phyloP scores from a whole-genome alignment of 1,140 invertebrate species.

The Ylistrum balloti region DNA sequence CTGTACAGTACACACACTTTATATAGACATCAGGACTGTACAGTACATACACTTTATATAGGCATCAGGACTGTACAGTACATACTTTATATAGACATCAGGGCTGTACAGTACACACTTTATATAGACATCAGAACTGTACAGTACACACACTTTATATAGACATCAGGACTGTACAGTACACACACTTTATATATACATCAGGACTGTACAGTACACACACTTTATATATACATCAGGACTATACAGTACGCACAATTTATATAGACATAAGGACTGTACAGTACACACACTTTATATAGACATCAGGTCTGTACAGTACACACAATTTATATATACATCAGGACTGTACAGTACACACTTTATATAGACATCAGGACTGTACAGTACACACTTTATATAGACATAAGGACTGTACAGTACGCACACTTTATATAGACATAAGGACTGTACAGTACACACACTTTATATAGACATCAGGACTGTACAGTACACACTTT shows the following conservation, averaged over 20 bases:
- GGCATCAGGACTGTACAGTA: neutral
- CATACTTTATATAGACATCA: neutral
- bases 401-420: neutral
- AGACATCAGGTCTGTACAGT: neutral
- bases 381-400: neutral
- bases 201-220: neutral
- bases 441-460: neutral
- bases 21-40: neutral
- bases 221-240: neutral
- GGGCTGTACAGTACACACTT: neutral
- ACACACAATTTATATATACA: neutral
- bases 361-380: neutral
- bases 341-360: neutral
- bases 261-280: neutral
- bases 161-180: neutral
- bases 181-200: neutral
- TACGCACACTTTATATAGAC: neutral
- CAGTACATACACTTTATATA: neutral
- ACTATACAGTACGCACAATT: neutral
- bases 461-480: neutral
- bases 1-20: neutral
- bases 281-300: neutral
- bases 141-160: neutral
- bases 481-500: neutral
- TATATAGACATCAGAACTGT: neutral